Evolutionary conservation across 2,888 invertebrate genomes (phyloP).

Genomic region (Heliconius aoede): DNA sequence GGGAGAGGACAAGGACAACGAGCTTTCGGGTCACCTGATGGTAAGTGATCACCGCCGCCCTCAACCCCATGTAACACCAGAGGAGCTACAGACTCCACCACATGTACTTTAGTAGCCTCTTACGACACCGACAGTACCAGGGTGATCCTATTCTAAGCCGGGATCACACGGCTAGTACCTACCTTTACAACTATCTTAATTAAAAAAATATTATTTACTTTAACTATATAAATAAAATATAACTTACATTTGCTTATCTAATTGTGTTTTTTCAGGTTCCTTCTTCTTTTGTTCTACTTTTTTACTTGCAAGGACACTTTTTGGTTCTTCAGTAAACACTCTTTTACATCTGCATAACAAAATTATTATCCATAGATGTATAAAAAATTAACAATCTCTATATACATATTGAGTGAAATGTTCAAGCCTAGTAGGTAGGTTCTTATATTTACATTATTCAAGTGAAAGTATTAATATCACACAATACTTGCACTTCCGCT

Average conservation of each 20-base stretch:
- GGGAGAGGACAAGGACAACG: too few relatives aligned
- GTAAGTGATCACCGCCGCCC: too few relatives aligned
- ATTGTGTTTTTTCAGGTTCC: constrained; percentile 68
- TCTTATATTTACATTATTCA: neutral
- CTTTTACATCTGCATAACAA: constrained; percentile 83
- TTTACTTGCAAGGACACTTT: constrained; percentile 80
- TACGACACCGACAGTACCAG: too few relatives aligned
- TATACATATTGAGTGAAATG: neutral
- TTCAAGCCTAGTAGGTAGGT: neutral
- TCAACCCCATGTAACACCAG: too few relatives aligned
- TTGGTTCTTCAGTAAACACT: constrained; percentile 89
- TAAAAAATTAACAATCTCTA: neutral
- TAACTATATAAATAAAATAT: neutral
- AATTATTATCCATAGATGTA: neutral
- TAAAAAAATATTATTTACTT: neutral
- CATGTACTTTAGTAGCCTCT: too few relatives aligned
- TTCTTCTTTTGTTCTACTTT: constrained; percentile 80
- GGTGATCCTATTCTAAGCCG: too few relatives aligned
- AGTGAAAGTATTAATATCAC: too few relatives aligned
- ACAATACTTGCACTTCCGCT: too few relatives aligned
- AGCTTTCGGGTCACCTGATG: too few relatives aligned
- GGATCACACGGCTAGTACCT: too few relatives aligned
- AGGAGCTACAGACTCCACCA: too few relatives aligned
- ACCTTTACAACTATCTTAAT: too few relatives aligned
- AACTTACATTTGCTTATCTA: constrained; percentile 71